Conservation (phyloP, 2,888 invertebrate species). For the Aspidapion aeneum region DNA sequence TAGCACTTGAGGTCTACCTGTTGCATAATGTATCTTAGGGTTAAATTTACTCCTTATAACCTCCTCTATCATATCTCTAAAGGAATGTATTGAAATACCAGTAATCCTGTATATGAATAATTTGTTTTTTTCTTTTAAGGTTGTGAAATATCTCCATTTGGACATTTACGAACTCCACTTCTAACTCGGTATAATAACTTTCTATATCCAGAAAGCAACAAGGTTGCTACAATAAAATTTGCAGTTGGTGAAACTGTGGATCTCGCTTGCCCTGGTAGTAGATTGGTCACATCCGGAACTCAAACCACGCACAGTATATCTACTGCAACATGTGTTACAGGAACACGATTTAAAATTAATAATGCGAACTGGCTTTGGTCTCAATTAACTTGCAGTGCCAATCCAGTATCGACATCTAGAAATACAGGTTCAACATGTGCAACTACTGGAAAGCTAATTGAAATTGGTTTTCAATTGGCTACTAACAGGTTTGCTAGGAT, state of each 20-base stretch:
- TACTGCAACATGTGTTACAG: conserved; percentile 33
- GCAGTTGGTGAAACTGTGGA: conserved; percentile 19
- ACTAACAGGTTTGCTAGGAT: conserved; percentile 48
- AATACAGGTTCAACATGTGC: conserved; percentile 48
- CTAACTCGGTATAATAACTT: conserved; percentile 11
- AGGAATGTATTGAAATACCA: too few species aligned
- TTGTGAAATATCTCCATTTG: conserved; percentile 15
- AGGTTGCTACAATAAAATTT: conserved; percentile 6
- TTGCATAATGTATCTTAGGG: too few species aligned
- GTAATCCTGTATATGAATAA: too few species aligned
- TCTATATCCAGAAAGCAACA: conserved; percentile 12
- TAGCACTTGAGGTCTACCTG: too few species aligned
- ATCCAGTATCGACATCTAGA: conserved; percentile 46
- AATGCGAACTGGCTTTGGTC: conserved; percentile 40
- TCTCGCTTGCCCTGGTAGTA: conserved; percentile 29
- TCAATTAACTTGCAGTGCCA: conserved; percentile 46
- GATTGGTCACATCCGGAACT: conserved; percentile 22
- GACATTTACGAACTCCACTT: conserved; percentile 16
- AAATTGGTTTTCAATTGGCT: conserved; percentile 53
- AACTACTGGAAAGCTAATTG: conserved; percentile 47
- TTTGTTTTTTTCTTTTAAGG: background rate
- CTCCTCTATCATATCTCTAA: too few species aligned
- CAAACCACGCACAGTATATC: conserved; percentile 17
- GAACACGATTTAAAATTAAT: conserved; percentile 29
- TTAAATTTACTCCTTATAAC: too few species aligned